A percentile compares a stretch with the other conserved stretches of the same genome.
Evolutionary conservation across 2,797 vertebrate genomes (phyloP).

Genomic region (Mormyrus proboscirostris): DNA sequence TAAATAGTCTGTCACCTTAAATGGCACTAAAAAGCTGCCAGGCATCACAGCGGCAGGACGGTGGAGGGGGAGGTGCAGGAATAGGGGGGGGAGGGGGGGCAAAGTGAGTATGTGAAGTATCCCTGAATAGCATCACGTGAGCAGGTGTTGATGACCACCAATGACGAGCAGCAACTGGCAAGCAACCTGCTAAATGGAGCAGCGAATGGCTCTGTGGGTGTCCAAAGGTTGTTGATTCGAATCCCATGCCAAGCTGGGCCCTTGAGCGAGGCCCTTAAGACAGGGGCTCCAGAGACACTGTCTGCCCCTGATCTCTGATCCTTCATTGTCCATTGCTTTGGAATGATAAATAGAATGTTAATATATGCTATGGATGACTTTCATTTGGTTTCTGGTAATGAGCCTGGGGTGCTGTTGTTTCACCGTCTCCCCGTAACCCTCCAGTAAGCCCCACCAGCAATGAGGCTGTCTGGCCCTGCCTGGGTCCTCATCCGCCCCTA

Average conservation of each 20-base stretch:
- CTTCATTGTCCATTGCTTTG: background rate
- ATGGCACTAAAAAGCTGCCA: background rate
- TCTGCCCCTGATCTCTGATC: background rate
- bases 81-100: background rate
- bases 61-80: background rate
- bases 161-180: background rate
- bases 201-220: background rate
- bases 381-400: background rate
- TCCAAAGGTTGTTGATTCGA: background rate
- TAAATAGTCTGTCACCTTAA: background rate
- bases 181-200: background rate
- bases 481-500: background rate
- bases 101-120: background rate
- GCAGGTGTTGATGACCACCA: background rate
- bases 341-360: background rate
- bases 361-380: background rate
- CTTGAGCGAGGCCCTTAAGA: background rate
- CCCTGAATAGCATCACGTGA: background rate
- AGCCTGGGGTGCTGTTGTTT: background rate
- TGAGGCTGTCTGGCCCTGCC: background rate
- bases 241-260: background rate
- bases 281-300: background rate
- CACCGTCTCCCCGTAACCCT: background rate
- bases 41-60: background rate
- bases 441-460: background rate